These are phyloP conservation scores for Pseudomyrmex gracilis DNA, from an alignment of 1,140 invertebrate species.

Conservation along the genomic window DNA sequence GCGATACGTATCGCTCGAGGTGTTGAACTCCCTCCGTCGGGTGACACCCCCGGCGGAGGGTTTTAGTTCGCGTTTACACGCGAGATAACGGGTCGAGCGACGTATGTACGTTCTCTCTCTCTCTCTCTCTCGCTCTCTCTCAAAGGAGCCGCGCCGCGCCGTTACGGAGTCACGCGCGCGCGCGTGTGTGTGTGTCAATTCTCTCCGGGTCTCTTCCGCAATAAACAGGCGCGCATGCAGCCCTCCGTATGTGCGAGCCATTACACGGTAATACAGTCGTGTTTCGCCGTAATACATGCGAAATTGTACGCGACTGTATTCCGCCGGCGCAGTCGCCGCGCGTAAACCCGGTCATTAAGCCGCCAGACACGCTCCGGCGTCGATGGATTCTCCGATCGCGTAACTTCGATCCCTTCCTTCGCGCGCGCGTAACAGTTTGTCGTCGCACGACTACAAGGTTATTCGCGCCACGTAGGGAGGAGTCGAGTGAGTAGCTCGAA, in stretches of 20 bases:
- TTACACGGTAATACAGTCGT: constrained; percentile 73
- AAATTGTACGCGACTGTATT: constrained; percentile 73
- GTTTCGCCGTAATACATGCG: constrained; percentile 72
- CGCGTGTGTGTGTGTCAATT: constrained; percentile 29
- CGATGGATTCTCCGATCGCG: constrained; percentile 51
- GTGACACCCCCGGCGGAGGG: constrained; percentile 14
- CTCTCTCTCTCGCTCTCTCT: constrained; percentile 1
- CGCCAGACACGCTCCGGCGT: constrained; percentile 28
- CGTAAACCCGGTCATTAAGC: constrained; percentile 61
- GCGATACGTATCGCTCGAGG: constrained; percentile 53
- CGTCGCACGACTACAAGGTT: not conserved
- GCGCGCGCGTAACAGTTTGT: not conserved
- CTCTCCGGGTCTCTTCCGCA: constrained; percentile 11
- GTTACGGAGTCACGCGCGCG: constrained; percentile 44
- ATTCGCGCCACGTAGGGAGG: not conserved
- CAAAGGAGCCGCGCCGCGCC: not conserved
- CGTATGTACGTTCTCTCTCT: too few relatives aligned
- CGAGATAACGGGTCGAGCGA: constrained; percentile 44
- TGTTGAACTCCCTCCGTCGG: constrained; percentile 40
- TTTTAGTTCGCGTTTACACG: constrained; percentile 53
- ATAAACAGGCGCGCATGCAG: constrained; percentile 15
- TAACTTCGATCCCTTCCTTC: not conserved
- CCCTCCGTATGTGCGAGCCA: constrained; percentile 45
- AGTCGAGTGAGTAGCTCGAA: too few relatives aligned
- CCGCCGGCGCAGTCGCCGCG: constrained; percentile 33